phyloP scores from a whole-genome alignment of 1,140 invertebrate species.

The Drosophila novamexicana region DNA sequence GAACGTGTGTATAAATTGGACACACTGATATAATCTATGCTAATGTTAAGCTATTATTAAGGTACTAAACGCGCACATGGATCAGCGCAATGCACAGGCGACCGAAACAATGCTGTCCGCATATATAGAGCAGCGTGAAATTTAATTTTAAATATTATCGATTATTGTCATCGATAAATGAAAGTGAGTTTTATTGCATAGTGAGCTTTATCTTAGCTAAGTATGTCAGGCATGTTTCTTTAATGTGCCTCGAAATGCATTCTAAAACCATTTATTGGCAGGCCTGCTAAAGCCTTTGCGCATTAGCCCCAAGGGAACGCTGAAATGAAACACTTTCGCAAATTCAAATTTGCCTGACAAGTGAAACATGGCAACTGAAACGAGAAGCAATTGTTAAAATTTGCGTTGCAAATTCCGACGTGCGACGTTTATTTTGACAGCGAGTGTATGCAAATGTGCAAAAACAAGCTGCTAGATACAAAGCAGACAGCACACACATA shows the following conservation, averaged over 20 bases:
- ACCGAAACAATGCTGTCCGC: slow-evolving; percentile 4
- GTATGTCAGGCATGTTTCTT: too few relatives aligned
- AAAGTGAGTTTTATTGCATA: too few relatives aligned
- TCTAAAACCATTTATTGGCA: too few relatives aligned
- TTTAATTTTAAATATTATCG: not conserved
- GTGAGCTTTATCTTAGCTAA: too few relatives aligned
- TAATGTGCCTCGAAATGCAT: too few relatives aligned
- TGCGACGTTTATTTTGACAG: slow-evolving; percentile 33
- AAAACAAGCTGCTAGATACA: slow-evolving; percentile 16
- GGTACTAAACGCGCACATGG: slow-evolving; percentile 61
- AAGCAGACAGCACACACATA: slow-evolving; percentile 8
- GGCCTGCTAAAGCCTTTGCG: too few relatives aligned
- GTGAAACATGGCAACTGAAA: slow-evolving; percentile 2
- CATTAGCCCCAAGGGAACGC: not conserved
- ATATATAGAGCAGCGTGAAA: not conserved
- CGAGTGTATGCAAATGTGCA: slow-evolving; percentile 42
- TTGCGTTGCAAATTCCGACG: slow-evolving; percentile 30
- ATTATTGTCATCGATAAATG: not conserved
- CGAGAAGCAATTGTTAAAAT: slow-evolving; percentile 6
- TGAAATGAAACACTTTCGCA: not conserved
- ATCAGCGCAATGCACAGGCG: slow-evolving; percentile 34
- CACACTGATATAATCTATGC: slow-evolving; percentile 45
- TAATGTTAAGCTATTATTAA: slow-evolving; percentile 71
- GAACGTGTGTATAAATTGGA: not conserved
- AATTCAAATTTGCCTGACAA: not conserved